Evolutionary conservation across 2,113 vertebrate genomes (phyloP), one percentile per base, ranked within the genome.

Genomic region (Nicator chloris): DNA sequence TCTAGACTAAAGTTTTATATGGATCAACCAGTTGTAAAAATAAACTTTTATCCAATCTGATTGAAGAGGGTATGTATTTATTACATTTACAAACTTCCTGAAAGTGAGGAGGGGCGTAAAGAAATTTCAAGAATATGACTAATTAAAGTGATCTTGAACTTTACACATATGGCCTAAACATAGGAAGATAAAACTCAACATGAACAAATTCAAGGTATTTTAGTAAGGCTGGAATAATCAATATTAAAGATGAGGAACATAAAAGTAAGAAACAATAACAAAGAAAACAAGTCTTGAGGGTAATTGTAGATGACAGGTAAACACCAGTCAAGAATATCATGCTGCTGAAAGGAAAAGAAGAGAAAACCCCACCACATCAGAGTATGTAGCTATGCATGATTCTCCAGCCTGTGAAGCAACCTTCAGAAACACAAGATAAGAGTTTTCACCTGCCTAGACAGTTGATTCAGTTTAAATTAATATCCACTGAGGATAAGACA

Each of bases 371-470:
- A 51, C 30, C 44, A 22, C 35, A 47, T 3, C 22, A 20, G 7
- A 4, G 26, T 60, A 0, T 15, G 33, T 12, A 27, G 21, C 17
- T 54, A 2, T 4, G 4, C 8, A 27, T 20, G 17, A 2, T 49
- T 40, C 8, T 73, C 12, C 42, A 57, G n/a, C 22, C 56, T 45
- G 4, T 66, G 45, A 78, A 69, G 10, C 16, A 79, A 26, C 8
- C 6, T 64, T 31, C 56, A 26, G 17, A 76, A 15, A 56, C 24
- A 44, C 28, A 75, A 79, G 56, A 45, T 60, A 40, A 65, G 5
- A 20, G 4, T 35, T 79, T 45, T 86, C 9, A 68, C 0, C 0
- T 35, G 56, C 26, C 18, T 39, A 47, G 27, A 27, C 0, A 1
- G 5, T 4, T 81, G 40, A 9, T 90, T 23, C 11, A 39, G 8